Evolutionary conservation across 2,113 vertebrate genomes (phyloP), one percentile per base, ranked within the genome.

Genomic region (Procapra przewalskii): DNA sequence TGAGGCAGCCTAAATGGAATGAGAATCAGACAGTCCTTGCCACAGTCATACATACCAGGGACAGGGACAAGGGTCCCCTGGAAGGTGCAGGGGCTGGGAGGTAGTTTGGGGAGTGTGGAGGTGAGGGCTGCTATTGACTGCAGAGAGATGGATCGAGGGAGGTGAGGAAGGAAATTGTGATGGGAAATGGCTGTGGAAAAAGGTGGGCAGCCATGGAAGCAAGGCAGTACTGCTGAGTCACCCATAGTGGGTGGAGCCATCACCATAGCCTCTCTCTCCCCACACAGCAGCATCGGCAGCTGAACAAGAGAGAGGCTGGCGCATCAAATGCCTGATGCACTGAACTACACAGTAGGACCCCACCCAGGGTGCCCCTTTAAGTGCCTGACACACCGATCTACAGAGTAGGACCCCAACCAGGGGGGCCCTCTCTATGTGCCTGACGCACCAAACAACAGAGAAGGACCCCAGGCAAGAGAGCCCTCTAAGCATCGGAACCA

Each of bases 321-420:
- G 9, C n/a, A 71, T 71, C n/a, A 71, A 71, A 71, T 0, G 4
- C 64, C 64, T 36, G 64, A 71, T 36, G 9, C 17, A 71, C 64
- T 21, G 33, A 67, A 36, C 33, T 36, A 71, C n/a, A 36, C 17
- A 36, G 64, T 21, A 71, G 64, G 64, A 36, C n/a, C 64, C 64
- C n/a, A 21, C 64, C 64, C n/a, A 36, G n/a, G n/a, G 9, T 71
- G 64, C n/a, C 64, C 64, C n/a, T 71, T 36, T 36, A 36, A 21
- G 9, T 71, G 64, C 64, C n/a, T 71, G n/a, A 11, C n/a, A 21
- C 2, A 0, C 17, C 0, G 3, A 21, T 71, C 17, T 21, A 23
- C n/a, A 71, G 64, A 71, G 64, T 21, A 71, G 17, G 19, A 36
- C 64, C n/a, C 64, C 17, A 71, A n/a, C n/a, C 17, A 36, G 17